Evolutionary conservation across 1,140 invertebrate species (phyloP), one percentile per base, ranked within the genome.

Genomic region (Brachionus koreanus): DNA sequence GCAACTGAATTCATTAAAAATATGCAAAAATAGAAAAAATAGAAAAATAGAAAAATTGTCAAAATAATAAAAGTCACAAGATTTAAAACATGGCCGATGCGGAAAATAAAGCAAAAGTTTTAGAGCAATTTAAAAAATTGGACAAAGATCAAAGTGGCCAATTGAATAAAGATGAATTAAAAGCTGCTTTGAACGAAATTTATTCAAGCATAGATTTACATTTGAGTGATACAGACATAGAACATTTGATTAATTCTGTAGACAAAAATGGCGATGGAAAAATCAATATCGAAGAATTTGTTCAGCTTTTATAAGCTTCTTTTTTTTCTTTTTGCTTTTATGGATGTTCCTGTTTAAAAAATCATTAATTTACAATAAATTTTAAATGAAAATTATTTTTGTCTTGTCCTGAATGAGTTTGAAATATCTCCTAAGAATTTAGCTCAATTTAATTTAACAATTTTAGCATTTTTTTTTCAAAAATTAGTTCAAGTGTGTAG

Each of bases 241-340:
- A 65, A 42, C 12, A 35, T 1, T 42, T 82, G 23, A 57, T 82
- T 13, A 25, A 43, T 67, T 67, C 61, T 16, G 37, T 67, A 1
- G 79, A 82, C 13, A 82, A 82, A 82, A 67, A 43, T 43, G 61
- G 61, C 1, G 65, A 82, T 82, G 79, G 79, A 6, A 65, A 82
- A 67, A 69, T 82, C 7, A 29, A 57, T 19, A 65, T 82, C 33
- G 43, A 82, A 39, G 79, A 82, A 69, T 82, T 82, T 69, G 25
- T 82, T 82, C 61, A 82, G 19, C 35, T 81, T 29, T 67, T 37
- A 29, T 35, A 81, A 81, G 43, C 12, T 37, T n/a, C n/a, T n/a
- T n/a, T n/a, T n/a, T n/a, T n/a, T 29, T 13, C 25, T 57, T 25
- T 57, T 25, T 52, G 9, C 9, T 57, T 16, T 57, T 57, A 57